Conservation (phyloP, 2,113 vertebrate genomes). For the Cromileptes altivelis region DNA sequence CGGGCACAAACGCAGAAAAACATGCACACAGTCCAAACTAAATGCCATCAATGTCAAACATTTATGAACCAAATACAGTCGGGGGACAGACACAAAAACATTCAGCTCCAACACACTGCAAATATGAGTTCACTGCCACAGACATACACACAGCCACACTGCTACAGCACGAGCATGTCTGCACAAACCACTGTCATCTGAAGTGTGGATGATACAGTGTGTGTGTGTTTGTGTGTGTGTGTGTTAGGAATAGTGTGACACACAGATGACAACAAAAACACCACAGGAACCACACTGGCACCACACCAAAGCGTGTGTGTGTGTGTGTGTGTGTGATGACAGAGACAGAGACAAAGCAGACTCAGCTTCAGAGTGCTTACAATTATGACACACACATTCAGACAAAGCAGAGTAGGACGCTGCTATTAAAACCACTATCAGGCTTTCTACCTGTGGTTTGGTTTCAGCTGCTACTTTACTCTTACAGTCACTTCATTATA, state of each 20-base stretch:
- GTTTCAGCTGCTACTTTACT: background rate
- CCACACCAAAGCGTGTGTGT: constrained; percentile 44
- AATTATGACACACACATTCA: background rate
- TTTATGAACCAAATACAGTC: constrained; percentile 10
- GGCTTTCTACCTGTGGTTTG: constrained; percentile 3
- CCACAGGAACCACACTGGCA: constrained; percentile 36
- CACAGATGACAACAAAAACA: constrained; percentile 31
- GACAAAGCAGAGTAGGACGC: background rate
- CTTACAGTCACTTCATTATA: background rate
- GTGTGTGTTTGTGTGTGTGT: background rate
- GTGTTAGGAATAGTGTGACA: constrained; percentile 7
- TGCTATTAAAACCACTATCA: background rate
- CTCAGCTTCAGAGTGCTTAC: background rate
- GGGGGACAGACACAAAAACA: constrained; percentile 1
- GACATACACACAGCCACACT: background rate
- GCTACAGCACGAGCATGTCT: background rate
- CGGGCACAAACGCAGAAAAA: constrained; percentile 3
- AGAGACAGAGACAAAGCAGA: constrained; percentile 8
- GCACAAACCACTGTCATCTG: background rate
- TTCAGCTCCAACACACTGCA: background rate
- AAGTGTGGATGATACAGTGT: constrained; percentile 2
- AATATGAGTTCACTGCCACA: background rate
- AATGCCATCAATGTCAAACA: constrained; percentile 31
- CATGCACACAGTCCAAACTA: constrained; percentile 22
- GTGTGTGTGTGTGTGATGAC: background rate